Evolutionary conservation across 2,113 vertebrate species (phyloP).

Genomic region (Pongo pygmaeus): DNA sequence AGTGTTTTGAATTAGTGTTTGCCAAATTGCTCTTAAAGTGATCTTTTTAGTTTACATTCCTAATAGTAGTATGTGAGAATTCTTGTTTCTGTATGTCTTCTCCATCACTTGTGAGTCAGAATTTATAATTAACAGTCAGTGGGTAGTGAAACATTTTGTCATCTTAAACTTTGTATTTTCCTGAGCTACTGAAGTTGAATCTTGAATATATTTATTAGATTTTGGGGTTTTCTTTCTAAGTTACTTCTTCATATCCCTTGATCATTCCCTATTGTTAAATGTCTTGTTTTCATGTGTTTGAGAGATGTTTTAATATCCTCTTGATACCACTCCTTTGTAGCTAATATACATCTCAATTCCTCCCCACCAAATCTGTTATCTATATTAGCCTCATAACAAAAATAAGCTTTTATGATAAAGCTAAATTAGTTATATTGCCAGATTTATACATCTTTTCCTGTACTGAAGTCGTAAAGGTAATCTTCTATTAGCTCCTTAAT

Average conservation of each 20-base stretch:
- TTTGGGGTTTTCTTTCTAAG: not conserved
- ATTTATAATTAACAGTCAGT: not conserved
- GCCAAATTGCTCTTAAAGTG: not conserved
- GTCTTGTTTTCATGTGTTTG: not conserved
- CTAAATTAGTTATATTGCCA: not conserved
- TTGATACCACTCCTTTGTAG: not conserved
- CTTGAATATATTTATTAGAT: constrained; percentile 15
- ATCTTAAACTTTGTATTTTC: not conserved
- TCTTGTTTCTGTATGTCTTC: not conserved
- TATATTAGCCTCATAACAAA: not conserved
- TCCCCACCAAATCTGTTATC: not conserved
- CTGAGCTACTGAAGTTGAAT: not conserved
- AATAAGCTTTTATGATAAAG: not conserved
- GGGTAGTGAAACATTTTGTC: not conserved
- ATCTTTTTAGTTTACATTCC: not conserved
- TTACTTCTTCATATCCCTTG: not conserved
- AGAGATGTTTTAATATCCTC: not conserved
- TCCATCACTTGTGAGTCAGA: not conserved
- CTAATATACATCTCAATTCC: not conserved
- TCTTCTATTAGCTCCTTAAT: not conserved
- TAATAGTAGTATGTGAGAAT: not conserved
- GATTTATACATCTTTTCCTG: constrained; percentile 17
- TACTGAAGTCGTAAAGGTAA: not conserved
- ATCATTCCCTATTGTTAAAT: constrained; percentile 6
- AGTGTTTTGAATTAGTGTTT: not conserved